Percentiles rank a stretch among this genome's conserved stretches.
Conservation (phyloP, 2,113 vertebrate genomes). For the Prolemur simus region DNA sequence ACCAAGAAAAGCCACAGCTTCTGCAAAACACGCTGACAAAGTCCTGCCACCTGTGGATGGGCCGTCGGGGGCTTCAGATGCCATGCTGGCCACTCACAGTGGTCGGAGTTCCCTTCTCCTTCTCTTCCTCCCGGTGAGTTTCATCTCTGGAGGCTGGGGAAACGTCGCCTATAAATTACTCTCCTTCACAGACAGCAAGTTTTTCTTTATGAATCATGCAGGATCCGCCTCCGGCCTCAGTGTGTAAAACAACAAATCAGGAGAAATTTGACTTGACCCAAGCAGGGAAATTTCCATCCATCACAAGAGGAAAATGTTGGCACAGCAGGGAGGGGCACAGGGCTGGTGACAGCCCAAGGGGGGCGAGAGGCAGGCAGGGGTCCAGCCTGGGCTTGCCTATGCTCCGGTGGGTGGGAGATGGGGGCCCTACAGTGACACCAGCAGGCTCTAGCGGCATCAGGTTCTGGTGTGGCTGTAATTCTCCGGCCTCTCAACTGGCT, state of each 20-base stretch:
- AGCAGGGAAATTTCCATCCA: conserved; percentile 72
- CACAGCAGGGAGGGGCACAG: conserved; percentile 53
- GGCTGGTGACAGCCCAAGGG: background rate
- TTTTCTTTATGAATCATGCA: conserved; percentile 84
- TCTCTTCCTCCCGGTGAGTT: background rate
- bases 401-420: background rate
- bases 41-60: rapidly evolving
- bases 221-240: conserved; percentile 75
- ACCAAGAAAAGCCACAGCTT: background rate
- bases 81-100: background rate
- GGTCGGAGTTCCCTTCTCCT: background rate
- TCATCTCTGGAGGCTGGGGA: conserved; percentile 57
- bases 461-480: background rate
- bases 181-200: conserved; percentile 75
- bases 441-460: background rate
- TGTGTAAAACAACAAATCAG: conserved; percentile 82
- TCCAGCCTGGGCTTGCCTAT: background rate
- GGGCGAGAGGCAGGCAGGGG: background rate
- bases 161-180: conserved; percentile 75
- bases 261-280: conserved; percentile 72
- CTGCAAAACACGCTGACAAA: background rate
- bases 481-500: background rate
- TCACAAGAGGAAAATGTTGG: conserved; percentile 68
- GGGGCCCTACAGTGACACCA: background rate
- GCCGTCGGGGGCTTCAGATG: background rate